These are phyloP conservation scores for Epizoanthus stellaris DNA, from an alignment of 92 coral and sea anemone genomes.

Conservation along the genomic window DNA sequence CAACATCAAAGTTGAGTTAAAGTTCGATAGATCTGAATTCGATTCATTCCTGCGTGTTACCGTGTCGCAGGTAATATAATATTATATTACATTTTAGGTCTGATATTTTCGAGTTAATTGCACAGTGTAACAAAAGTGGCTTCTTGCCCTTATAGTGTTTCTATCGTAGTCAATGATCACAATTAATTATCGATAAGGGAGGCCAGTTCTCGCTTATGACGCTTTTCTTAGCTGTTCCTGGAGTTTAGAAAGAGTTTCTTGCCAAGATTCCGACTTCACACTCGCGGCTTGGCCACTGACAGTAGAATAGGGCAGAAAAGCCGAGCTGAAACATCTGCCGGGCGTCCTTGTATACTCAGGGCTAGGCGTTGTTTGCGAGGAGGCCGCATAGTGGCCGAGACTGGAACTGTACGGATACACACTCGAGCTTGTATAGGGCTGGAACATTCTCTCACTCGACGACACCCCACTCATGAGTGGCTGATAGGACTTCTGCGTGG, in stretches of 20 bases:
- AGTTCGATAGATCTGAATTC: too few relatives aligned
- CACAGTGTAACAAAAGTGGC: background rate
- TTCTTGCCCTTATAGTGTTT: too few relatives aligned
- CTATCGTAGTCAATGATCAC: too few relatives aligned
- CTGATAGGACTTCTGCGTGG: slow-evolving; percentile 21
- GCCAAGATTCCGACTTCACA: slow-evolving; percentile 84
- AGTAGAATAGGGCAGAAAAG: slow-evolving; percentile 28
- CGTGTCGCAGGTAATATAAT: too few relatives aligned
- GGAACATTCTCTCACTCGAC: background rate
- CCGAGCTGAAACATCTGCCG: background rate
- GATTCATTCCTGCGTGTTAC: too few relatives aligned
- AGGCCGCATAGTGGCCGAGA: background rate
- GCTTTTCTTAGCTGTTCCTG: slow-evolving; percentile 80
- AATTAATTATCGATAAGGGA: background rate
- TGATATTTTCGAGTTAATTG: too few relatives aligned
- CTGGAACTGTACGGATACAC: background rate
- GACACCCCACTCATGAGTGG: slow-evolving; percentile 14
- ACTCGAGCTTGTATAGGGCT: slow-evolving; percentile 10
- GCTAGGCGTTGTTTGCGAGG: slow-evolving; percentile 1
- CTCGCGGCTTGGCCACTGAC: slow-evolving; percentile 13
- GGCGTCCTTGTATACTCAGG: background rate
- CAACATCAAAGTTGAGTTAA: too few relatives aligned
- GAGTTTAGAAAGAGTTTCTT: slow-evolving; percentile 88
- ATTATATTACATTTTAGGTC: too few relatives aligned
- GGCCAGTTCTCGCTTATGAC: slow-evolving; percentile 26